Base-by-base conservation (phyloP, 2,113 vertebrate genomes). In the Sphaerodactylus townsendi region DNA sequence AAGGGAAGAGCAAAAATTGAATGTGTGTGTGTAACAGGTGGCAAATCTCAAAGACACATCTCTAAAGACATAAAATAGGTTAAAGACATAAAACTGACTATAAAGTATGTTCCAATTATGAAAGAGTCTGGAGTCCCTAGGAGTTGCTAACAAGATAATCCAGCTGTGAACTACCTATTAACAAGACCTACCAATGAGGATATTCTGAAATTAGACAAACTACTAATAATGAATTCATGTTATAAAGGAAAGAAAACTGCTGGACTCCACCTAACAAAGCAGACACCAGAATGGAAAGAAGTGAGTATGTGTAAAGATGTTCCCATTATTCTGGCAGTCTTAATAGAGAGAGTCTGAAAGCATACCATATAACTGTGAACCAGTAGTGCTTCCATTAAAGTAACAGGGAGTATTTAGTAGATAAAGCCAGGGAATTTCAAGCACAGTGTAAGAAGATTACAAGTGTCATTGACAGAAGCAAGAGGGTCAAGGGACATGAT, bases 391-490 rank as follows among this genome's bases (percentile, higher is more conserved):
- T 80, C 65, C 0, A 2, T 46, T 66, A 77, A 79, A 76, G 59
- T 72, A 2, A 23, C 37, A 8, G 68, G 13, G 6, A 2, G 74
- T 71, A 14, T 87, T 92, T 86, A 68, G 25, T 11, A 82, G 82
- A 71, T 87, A 89, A 87, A 85, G 44, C 76, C 75, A 81, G 70
- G 78, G 77, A 53, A 66, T 77, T 72, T 69, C 64, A 69, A 82
- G 62, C 37, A 41, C 62, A 70, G 23, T 2, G 0, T 92, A 88
- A 87, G 90, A 82, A 86, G 87, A 89, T 92, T 88, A 86, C 11
- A 35, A 64, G 70, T 89, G 84, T 86, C 79, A 79, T 15, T 5
- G 28, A 78, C 77, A 85, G 81, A 86, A 56, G 66, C 80, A 87
- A 81, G 46, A 39, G 14, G 21, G 44, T 0, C 0, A 64, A 23